A percentile compares a stretch with the other conserved stretches of the same genome.
phyloP scores from a whole-genome alignment of 2,113 vertebrate species.

The Brachypteracias leptosomus region DNA sequence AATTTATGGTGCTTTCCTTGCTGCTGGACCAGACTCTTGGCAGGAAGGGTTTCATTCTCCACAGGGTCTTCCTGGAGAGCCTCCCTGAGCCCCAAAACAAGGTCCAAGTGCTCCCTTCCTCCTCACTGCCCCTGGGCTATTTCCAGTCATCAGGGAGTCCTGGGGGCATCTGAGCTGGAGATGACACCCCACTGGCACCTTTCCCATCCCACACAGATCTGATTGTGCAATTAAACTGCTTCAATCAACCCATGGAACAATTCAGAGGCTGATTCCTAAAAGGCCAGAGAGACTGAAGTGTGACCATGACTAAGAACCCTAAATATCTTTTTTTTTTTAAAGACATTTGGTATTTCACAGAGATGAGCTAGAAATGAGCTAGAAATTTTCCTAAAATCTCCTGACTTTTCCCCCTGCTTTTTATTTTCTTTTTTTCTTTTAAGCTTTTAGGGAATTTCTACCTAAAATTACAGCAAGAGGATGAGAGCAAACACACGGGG shows the following conservation, averaged over 20 bases:
- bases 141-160: neutral
- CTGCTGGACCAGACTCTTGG: neutral
- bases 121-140: neutral
- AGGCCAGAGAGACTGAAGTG: neutral
- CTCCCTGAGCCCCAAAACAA: neutral
- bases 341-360: neutral
- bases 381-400: neutral
- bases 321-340: neutral
- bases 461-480: neutral
- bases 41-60: neutral
- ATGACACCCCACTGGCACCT: neutral
- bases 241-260: neutral
- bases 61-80: neutral
- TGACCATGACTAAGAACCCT: neutral
- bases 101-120: neutral
- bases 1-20: neutral
- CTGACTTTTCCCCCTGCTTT: neutral
- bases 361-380: neutral
- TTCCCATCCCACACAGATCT: neutral
- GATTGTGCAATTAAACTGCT: neutral
- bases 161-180: neutral
- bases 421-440: neutral
- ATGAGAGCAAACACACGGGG: slow-evolving; percentile 45
- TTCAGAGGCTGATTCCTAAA: neutral
- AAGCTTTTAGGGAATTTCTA: neutral